Base-by-base conservation (phyloP, 2,797 vertebrate genomes). In the Epinephelus malabaricus region DNA sequence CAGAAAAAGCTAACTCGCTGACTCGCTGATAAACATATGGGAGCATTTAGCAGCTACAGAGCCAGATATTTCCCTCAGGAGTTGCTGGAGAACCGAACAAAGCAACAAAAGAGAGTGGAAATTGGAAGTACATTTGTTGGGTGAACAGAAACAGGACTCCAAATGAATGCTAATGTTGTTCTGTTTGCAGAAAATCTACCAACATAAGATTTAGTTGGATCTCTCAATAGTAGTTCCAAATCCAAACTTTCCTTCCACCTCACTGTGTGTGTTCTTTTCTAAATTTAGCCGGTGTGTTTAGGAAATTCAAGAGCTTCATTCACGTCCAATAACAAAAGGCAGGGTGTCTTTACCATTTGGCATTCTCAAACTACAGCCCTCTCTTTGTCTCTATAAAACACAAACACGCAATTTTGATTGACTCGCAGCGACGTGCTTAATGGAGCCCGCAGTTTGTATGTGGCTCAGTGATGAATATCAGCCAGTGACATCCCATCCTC, bases 391-490 rank as follows among this genome's bases (percentile, higher is more conserved):
- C 18, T 25, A 13, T 25, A 60, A 78, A 70, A 75, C 61, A 67
- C 59, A 78, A 63, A 69, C 66, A 79, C 9, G 70, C 51, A 23
- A 12, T 38, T 64, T 60, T 50, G 53, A 72, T 56, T 7, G 51
- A 72, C 69, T 73, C 55, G 49, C 30, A 34, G 54, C 3, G n/a
- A 69, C 78, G 51, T 66, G 78, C 54, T 75, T 82, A 81, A 81
- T 78, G 73, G 68, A 65, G 46, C 66, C 23, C 38, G 10, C 54
- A 45, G 47, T 86, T 76, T 76, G 66, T 72, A 55, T 62, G 68
- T 70, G 55, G 50, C 70, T 75, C 40, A 40, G 49, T 84, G 74
- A 91, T 81, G 82, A 86, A 87, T 78, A 87, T 88, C 73, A 85
- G 25, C 67, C 77, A 43, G 38, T 80, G 69, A 85, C 81, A 76